Conservation (phyloP, 2,113 vertebrate species). For the Hemiprocne comata region DNA sequence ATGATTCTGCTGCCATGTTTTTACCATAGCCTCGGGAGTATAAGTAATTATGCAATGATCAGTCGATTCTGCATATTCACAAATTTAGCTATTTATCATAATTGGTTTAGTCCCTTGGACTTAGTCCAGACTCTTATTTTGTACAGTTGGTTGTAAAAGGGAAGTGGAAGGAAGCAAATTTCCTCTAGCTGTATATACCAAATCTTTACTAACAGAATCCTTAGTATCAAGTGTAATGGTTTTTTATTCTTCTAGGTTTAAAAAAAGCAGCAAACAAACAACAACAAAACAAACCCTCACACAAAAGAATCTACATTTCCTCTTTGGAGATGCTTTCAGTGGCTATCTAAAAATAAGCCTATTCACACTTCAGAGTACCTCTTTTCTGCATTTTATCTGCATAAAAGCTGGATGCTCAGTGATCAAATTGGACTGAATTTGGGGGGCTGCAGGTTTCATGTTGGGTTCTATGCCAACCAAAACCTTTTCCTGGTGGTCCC, state of each 20-base stretch:
- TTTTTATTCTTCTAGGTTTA: background rate
- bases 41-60: conserved; percentile 61
- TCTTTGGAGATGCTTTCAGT: background rate
- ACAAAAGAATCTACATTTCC: background rate
- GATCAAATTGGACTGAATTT: background rate
- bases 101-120: conserved; percentile 60
- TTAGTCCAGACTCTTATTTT: conserved; percentile 53
- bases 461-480: background rate
- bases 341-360: background rate
- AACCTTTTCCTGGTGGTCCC: background rate
- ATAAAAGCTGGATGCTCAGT: background rate
- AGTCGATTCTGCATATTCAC: conserved; percentile 59
- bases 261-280: background rate
- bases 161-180: conserved; percentile 6
- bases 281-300: background rate
- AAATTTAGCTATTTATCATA: conserved; percentile 67
- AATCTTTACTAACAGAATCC: background rate
- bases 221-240: background rate
- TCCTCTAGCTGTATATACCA: background rate
- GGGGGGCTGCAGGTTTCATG: background rate
- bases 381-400: background rate
- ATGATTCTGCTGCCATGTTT: conserved; percentile 25
- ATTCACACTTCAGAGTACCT: background rate
- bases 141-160: background rate
- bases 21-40: conserved; percentile 36